These are phyloP conservation scores for Contarinia nasturtii DNA, from an alignment of 1,140 invertebrate species.

Conservation along the genomic window DNA sequence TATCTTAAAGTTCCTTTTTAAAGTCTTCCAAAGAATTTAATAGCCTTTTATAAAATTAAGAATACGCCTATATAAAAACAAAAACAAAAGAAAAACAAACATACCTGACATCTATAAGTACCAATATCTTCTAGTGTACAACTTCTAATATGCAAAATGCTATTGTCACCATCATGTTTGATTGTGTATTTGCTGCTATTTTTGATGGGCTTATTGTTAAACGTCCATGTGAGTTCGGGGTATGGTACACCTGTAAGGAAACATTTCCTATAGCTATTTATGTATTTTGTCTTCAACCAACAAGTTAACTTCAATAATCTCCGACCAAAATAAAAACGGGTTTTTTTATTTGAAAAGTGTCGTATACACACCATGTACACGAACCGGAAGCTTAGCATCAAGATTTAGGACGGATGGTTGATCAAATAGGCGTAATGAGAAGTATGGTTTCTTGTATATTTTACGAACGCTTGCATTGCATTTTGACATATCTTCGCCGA, in stretches of 20 bases:
- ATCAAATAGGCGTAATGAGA: constrained; percentile 67
- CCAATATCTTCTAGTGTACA: constrained; percentile 47
- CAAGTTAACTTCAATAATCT: too few species aligned
- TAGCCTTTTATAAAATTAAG: too few species aligned
- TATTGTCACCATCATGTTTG: constrained; percentile 58
- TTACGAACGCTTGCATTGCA: constrained; percentile 57
- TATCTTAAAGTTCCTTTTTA: too few species aligned
- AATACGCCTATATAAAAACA: too few species aligned
- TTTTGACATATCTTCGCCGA: constrained; percentile 46
- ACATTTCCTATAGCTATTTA: too few species aligned
- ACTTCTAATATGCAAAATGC: constrained; percentile 52
- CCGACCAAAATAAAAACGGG: too few species aligned
- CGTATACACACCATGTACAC: constrained; percentile 66
- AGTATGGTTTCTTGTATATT: constrained; percentile 57
- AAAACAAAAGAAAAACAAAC: constrained; percentile 3
- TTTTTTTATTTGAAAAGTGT: too few species aligned
- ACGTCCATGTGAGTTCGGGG: constrained; percentile 74
- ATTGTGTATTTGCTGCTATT: constrained; percentile 55
- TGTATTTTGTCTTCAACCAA: too few species aligned
- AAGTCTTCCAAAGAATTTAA: too few species aligned
- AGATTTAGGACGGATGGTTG: constrained; percentile 58
- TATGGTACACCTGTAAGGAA: too few species aligned
- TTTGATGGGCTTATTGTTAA: constrained; percentile 45
- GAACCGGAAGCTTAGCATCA: constrained; percentile 64
- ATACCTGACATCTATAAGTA: constrained; percentile 52